Conservation (phyloP, 2,888 invertebrate genomes). For the Charanyca ferruginea region DNA sequence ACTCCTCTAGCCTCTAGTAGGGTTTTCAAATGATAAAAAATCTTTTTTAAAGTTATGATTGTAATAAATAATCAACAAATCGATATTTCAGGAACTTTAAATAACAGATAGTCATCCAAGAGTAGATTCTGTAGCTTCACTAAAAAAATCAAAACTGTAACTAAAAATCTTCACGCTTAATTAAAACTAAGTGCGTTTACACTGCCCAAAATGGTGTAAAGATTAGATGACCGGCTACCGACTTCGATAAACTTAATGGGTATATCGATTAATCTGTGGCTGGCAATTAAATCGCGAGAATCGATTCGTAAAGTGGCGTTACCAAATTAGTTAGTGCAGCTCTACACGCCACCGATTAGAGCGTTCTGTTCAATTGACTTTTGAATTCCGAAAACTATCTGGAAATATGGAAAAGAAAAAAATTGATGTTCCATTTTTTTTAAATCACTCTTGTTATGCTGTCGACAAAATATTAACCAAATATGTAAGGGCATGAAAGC, state of each 20-base stretch:
- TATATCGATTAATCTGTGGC: slow-evolving; percentile 73
- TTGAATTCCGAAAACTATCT: slow-evolving; percentile 17
- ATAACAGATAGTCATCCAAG: not conserved
- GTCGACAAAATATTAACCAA: not conserved
- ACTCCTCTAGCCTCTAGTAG: no score
- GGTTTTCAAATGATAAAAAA: no score
- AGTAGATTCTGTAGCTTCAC: not conserved
- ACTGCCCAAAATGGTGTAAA: slow-evolving; percentile 72
- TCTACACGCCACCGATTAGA: slow-evolving; percentile 57
- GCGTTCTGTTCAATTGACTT: slow-evolving; percentile 21
- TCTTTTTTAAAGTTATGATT: no score
- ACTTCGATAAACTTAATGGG: slow-evolving; percentile 74
- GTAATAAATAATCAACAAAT: no score
- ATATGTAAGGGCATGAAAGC: no score
- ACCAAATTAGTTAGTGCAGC: slow-evolving; percentile 76
- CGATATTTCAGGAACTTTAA: no score
- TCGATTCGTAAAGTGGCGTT: slow-evolving; percentile 83
- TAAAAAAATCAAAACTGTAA: slow-evolving; percentile 11
- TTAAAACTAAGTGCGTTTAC: slow-evolving; percentile 60
- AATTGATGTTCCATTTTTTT: not conserved
- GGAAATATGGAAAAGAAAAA: not conserved
- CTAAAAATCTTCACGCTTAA: slow-evolving; percentile 59
- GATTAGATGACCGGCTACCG: slow-evolving; percentile 78
- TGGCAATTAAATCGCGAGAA: slow-evolving; percentile 84
- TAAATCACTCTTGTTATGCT: not conserved